Evolutionary conservation across 2,113 vertebrate genomes (phyloP).

Genomic region (Climacteris rufus): DNA sequence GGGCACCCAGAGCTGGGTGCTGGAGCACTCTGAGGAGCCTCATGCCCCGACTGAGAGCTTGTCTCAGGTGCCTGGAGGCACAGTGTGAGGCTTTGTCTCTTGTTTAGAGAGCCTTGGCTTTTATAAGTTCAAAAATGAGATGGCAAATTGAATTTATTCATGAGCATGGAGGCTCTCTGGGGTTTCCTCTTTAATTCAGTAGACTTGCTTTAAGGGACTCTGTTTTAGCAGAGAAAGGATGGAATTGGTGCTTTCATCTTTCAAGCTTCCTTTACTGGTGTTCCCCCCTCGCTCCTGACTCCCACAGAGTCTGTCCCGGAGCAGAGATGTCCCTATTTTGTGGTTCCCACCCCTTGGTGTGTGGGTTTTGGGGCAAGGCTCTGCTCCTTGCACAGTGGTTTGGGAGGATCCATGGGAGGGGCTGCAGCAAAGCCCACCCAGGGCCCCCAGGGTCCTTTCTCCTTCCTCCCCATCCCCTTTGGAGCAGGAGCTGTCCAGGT

Average conservation of each 20-base stretch:
- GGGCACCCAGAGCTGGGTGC: background rate
- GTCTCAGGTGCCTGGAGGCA: background rate
- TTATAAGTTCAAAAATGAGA: constrained; percentile 23
- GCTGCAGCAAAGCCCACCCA: background rate
- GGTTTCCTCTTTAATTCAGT: constrained; percentile 53
- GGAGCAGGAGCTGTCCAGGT: background rate
- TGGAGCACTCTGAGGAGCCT: accelerated
- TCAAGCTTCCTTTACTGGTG: background rate
- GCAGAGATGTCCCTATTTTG: background rate
- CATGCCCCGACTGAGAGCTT: background rate
- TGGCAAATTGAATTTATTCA: constrained; percentile 50
- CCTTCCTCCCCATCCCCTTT: background rate
- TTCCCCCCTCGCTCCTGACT: background rate
- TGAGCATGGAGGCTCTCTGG: constrained; percentile 30
- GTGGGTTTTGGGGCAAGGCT: background rate
- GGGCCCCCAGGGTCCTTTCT: background rate
- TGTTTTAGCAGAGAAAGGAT: background rate
- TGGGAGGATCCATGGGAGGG: background rate
- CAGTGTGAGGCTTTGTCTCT: background rate
- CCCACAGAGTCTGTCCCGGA: background rate
- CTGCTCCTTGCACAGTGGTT: accelerated
- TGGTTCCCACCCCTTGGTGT: background rate
- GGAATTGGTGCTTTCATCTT: background rate
- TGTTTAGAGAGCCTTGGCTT: constrained; percentile 13
- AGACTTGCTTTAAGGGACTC: constrained; percentile 33